phyloP scores from a whole-genome alignment of 2,113 vertebrate species.

The Ciconia maguari region DNA sequence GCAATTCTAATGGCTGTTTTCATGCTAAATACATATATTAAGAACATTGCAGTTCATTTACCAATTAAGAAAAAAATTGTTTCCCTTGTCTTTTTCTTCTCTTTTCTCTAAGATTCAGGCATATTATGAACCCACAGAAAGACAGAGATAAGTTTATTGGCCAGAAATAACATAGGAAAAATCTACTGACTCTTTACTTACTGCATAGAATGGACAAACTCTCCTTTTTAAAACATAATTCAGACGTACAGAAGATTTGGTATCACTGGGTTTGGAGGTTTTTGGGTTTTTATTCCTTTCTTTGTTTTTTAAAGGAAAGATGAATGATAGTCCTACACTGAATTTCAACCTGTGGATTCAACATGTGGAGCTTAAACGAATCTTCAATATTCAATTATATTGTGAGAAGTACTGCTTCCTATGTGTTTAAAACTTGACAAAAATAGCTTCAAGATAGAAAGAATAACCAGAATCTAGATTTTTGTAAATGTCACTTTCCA shows the following conservation, averaged over 20 bases:
- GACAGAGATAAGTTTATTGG: background rate
- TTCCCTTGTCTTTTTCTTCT: background rate
- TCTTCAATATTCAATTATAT: background rate
- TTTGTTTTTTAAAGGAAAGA: background rate
- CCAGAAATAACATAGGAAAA: background rate
- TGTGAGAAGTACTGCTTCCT: background rate
- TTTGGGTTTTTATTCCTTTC: background rate
- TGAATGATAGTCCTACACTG: background rate
- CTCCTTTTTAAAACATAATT: background rate
- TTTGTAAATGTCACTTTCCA: background rate
- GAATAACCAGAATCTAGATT: background rate
- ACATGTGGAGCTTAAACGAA: background rate
- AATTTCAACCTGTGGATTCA: background rate
- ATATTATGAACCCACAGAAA: background rate
- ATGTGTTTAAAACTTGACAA: background rate
- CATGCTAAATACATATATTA: background rate
- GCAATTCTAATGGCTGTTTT: conserved; percentile 37
- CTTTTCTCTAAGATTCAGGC: background rate
- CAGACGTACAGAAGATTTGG: background rate
- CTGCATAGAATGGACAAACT: background rate
- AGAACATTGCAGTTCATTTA: background rate
- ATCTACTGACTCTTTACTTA: background rate
- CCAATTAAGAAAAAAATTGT: background rate
- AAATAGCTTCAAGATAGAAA: background rate
- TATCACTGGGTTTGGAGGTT: background rate